These are phyloP conservation scores for Mormyrus hasselquistii DNA, from an alignment of 2,797 vertebrate species.

Conservation along the genomic window DNA sequence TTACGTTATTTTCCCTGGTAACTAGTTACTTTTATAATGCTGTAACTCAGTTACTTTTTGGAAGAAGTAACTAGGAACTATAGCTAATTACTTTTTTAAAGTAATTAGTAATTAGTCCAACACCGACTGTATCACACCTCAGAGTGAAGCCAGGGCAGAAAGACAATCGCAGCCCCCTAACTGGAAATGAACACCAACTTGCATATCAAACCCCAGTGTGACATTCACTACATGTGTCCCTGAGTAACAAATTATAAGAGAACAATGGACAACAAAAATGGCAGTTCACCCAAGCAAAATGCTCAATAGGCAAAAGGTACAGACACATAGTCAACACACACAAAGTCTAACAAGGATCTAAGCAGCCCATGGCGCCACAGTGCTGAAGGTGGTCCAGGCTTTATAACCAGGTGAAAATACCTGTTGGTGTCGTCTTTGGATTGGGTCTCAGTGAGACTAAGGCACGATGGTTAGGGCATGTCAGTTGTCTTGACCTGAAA, in stretches of 20 bases:
- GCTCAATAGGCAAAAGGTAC: neutral
- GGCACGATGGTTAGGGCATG: neutral
- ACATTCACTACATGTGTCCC: too few species aligned
- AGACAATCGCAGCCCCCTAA: neutral
- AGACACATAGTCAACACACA: neutral
- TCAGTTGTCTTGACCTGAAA: neutral
- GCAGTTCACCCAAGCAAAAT: neutral
- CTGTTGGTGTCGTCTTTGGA: neutral
- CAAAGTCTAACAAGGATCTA: neutral
- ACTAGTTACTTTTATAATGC: neutral
- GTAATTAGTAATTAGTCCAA: too few species aligned
- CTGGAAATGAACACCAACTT: neutral
- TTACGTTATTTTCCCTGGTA: neutral
- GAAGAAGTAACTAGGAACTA: neutral
- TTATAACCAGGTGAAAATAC: neutral
- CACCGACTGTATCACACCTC: neutral
- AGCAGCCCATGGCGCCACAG: neutral
- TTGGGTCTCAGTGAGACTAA: neutral
- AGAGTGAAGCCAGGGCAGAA: neutral
- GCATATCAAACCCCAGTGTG: neutral
- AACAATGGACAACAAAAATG: neutral
- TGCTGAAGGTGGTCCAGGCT: neutral
- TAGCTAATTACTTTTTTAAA: neutral
- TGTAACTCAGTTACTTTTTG: neutral
- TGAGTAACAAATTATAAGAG: neutral